Base-by-base conservation (phyloP, 2,113 vertebrate genomes). In the Chinchilla lanigera region DNA sequence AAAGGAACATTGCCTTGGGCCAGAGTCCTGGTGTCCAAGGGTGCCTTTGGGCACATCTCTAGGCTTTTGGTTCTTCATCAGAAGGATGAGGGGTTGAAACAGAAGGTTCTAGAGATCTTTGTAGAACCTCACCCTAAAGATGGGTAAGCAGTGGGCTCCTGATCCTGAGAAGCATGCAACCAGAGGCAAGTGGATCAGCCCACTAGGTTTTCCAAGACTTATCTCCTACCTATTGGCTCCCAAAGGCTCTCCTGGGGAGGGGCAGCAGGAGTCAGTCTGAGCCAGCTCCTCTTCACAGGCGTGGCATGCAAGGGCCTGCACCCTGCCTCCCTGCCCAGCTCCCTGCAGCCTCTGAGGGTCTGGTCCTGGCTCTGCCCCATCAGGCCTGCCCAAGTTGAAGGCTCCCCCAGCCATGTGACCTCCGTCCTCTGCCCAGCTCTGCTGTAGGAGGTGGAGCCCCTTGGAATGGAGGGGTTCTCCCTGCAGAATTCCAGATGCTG, bases 291-390 rank as follows among this genome's bases (percentile, higher is more conserved):
- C 5, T 14, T 3, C 1, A 56, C 5, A 17, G 95, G 41, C 0
- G 0, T 28, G 71, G 56, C 28, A 1, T 3, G 33, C 47, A 44
- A 3, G 33, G 5, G 5, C 13, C 41, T 1, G 19, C 44, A 65
- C 54, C 61, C 3, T 7, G 60, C 33, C 16, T 54, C 38, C 92
- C 52, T 14, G 58, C 89, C 50, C 7, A 3, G 82, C 33, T 69
- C 26, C 65, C 41, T n/a, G 14, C 47, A 44, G 44, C 56, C 52
- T 67, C 58, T 3, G 26, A 71, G 86, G 67, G 61, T 30, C 19
- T 54, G 0, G 28, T 26, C 30, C 69, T 0, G 7, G 11, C 61
- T 28, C 69, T 6, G 12, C 24, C 41, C 26, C 0, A 1, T 41
- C 67, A 81, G 73, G 13, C 63, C 47, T 60, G 60, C 86, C 94